Evolutionary conservation across 2,113 vertebrate genomes (phyloP).

Genomic region (Colinus virginianus): DNA sequence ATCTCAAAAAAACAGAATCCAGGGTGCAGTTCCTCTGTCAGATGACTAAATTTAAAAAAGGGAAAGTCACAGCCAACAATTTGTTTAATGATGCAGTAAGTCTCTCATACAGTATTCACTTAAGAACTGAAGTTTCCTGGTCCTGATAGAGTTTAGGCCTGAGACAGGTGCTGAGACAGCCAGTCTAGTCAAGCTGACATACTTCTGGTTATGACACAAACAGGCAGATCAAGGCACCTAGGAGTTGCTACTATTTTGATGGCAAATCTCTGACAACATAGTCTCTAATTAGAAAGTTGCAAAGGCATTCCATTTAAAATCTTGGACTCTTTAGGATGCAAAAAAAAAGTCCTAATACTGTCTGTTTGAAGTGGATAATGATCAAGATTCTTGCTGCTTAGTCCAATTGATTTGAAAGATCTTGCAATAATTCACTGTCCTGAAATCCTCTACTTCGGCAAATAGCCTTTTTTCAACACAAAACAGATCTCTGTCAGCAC

Average conservation of each 20-base stretch:
- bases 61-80: not conserved
- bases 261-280: not conserved
- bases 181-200: not conserved
- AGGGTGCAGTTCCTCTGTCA: not conserved
- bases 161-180: not conserved
- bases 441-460: not conserved
- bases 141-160: not conserved
- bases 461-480: not conserved
- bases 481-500: not conserved
- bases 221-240: not conserved
- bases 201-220: rapidly evolving
- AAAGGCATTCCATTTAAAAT: not conserved
- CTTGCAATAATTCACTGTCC: not conserved
- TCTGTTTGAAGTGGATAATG: not conserved
- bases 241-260: not conserved
- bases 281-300: not conserved
- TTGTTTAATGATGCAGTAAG: not conserved
- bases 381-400: not conserved
- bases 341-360: not conserved
- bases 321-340: not conserved
- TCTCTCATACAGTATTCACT: not conserved
- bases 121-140: not conserved
- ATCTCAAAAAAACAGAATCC: not conserved
- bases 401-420: not conserved
- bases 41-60: not conserved